Conservation (phyloP, 2,113 vertebrate genomes). For the Zosterops lateralis region DNA sequence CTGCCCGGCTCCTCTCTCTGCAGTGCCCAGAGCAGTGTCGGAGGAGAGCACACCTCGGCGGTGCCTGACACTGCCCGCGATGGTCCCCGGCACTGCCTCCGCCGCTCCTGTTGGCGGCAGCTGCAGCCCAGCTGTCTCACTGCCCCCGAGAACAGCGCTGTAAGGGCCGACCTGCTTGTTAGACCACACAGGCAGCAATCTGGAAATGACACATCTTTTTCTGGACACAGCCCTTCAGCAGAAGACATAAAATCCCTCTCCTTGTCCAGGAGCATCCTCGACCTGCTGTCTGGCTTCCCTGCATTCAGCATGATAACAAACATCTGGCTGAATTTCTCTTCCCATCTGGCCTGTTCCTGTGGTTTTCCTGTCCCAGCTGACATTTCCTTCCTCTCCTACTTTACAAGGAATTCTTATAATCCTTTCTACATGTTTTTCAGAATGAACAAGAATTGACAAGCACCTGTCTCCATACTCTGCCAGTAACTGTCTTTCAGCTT, state of each 20-base stretch:
- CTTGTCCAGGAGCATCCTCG: not conserved
- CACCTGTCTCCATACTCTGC: not conserved
- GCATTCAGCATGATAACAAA: not conserved
- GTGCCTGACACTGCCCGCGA: fast-evolving
- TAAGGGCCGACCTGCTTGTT: fast-evolving
- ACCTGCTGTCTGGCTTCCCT: not conserved
- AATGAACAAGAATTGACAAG: not conserved
- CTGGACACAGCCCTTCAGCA: not conserved
- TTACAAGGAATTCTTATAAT: not conserved
- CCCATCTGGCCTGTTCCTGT: not conserved
- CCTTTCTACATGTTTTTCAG: not conserved
- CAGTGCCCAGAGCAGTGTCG: fast-evolving
- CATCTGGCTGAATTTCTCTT: not conserved
- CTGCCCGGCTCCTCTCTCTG: not conserved
- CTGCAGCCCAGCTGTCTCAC: not conserved
- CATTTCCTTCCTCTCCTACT: not conserved
- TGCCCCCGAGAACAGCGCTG: not conserved
- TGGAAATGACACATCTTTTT: not conserved
- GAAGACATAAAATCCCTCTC: not conserved
- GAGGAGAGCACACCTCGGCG: fast-evolving
- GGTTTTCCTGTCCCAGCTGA: not conserved
- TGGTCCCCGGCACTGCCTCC: not conserved
- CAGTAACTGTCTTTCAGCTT: not conserved
- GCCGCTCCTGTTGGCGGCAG: not conserved
- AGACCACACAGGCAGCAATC: not conserved